Percentiles rank a stretch among this genome's conserved stretches.
These are phyloP conservation scores for Nemotelus nigrinus DNA, from an alignment of 2,888 invertebrate genomes.

Conservation along the genomic window DNA sequence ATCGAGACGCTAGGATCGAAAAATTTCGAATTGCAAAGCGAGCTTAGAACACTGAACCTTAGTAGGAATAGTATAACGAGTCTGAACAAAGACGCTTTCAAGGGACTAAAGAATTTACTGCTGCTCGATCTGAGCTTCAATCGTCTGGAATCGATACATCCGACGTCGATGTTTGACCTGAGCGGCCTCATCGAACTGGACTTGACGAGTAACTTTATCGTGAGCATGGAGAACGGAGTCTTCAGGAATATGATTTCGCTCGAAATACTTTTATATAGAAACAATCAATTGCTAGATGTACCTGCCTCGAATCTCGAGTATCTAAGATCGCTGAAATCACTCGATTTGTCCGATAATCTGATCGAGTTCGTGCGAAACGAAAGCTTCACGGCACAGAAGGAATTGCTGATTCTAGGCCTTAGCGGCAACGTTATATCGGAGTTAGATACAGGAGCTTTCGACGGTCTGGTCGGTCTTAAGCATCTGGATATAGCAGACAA, in stretches of 20 bases:
- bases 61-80: slow-evolving; percentile 79
- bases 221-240: slow-evolving; percentile 76
- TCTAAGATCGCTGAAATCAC: slow-evolving; percentile 73
- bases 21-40: slow-evolving; percentile 82
- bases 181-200: slow-evolving; percentile 78
- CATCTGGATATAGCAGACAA: slow-evolving; percentile 83
- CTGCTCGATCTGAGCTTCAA: slow-evolving; percentile 81
- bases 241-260: slow-evolving; percentile 77
- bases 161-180: slow-evolving; percentile 81
- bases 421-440: slow-evolving; percentile 80
- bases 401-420: slow-evolving; percentile 76
- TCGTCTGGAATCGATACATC: slow-evolving; percentile 77
- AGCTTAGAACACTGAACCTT: slow-evolving; percentile 78
- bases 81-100: slow-evolving; percentile 79
- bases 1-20: slow-evolving; percentile 82
- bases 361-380: slow-evolving; percentile 77
- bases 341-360: slow-evolving; percentile 83
- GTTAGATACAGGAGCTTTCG: slow-evolving; percentile 77
- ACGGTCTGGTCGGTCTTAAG: slow-evolving; percentile 77
- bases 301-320: slow-evolving; percentile 76
- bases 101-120: slow-evolving; percentile 74
- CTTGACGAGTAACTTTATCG: slow-evolving; percentile 79
- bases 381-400: slow-evolving; percentile 77
- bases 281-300: slow-evolving; percentile 82
- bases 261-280: slow-evolving; percentile 77